Base-by-base conservation (phyloP, 2,797 vertebrate genomes). In the Cygnus olor region DNA sequence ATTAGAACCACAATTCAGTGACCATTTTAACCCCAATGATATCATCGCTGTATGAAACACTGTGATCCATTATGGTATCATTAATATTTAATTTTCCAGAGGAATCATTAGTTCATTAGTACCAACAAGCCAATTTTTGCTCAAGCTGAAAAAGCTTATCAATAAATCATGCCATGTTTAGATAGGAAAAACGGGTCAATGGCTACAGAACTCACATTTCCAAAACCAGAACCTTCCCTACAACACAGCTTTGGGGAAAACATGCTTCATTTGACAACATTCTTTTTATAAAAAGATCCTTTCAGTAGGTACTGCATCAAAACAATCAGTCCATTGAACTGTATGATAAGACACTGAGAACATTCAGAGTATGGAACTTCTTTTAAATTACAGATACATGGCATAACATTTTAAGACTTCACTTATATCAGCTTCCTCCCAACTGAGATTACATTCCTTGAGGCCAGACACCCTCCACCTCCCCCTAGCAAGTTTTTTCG, bases 151-250 rank as follows among this genome's bases (percentile, higher is more conserved):
- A 84, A 85, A 85, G 65, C 49, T 73, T 53, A 36, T 54, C 45
- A 93, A 83, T 68, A 90, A 90, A 82, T 70, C 40, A 81, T 28
- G 36, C 77, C 76, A 58, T 7, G 20, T 87, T 95, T 80, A 80
- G 61, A 71, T 42, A 89, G 0, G 3, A 81, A 85, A 89, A 93
- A 32, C 27, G 86, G 70, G 87, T 85, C 95, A 93, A 44, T 38
- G 56, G 80, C 87, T 71, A 87, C 70, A n/a, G 49, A 94, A 49
- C 61, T 74, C 60, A 53, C 24, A 8, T 68, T 95, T 93, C 69
- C 76, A 90, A 90, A 87, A 90, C 53, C 74, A 90, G 69, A 87
- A 74, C 30, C 21, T 76, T 95, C 79, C 90, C 79, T 53, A n/a
- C 21, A 88, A 88, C 60, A 63, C 3, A 76, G 83, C 83, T 88